Conservation (phyloP, 2,113 vertebrate species). For the Lynx canadensis region DNA sequence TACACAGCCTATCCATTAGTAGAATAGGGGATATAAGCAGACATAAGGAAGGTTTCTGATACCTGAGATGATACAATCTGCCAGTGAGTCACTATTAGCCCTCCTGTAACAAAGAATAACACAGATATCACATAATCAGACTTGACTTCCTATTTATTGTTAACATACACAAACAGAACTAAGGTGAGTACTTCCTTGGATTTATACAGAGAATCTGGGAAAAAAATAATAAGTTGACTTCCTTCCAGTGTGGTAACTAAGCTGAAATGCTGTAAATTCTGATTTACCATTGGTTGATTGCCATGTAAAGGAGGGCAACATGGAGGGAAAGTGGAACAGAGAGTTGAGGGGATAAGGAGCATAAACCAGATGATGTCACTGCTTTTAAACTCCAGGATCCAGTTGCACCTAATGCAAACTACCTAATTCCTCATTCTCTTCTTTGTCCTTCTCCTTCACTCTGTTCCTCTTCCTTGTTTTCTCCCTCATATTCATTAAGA, state of each 20-base stretch:
- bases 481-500: neutral
- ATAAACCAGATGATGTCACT: neutral
- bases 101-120: neutral
- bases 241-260: neutral
- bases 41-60: neutral
- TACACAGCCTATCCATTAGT: neutral
- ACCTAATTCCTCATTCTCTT: neutral
- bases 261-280: neutral
- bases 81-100: neutral
- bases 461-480: neutral
- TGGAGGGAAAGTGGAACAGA: neutral
- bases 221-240: neutral
- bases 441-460: neutral
- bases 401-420: neutral
- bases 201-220: neutral
- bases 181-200: neutral
- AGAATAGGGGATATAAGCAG: neutral
- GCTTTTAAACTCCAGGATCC: neutral
- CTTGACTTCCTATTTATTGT: neutral
- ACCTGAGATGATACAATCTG: neutral
- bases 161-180: neutral
- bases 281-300: neutral
- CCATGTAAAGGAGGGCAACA: neutral
- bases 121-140: neutral
- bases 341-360: accelerated